Evolutionary conservation across 2,797 vertebrate species (phyloP), one percentile per base, ranked within the genome.

Genomic region (Perodicticus potto): DNA sequence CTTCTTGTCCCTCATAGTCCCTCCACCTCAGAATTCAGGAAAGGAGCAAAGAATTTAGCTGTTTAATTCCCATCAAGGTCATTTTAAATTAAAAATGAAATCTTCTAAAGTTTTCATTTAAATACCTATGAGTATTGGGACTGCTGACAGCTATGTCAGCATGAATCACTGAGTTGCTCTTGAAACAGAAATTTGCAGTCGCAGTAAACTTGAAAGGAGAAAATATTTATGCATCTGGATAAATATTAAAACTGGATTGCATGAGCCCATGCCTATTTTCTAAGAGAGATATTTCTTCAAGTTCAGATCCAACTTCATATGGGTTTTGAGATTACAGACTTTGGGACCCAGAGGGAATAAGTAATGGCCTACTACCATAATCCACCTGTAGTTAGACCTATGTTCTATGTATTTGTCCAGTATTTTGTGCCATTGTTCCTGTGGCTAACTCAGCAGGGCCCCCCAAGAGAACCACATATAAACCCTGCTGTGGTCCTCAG

Each of bases 61-160:
- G 45, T 87, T 96, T 95, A 49, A 95, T 96, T 90, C 80, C 77
- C 65, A 94, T 80, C 67, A 92, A 97, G 94, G 89, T 67, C 55
- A 87, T 89, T 94, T 94, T 94, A 91, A 96, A 96, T 95, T 88
- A 91, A 96, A 98, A 90, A 94, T 95, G 74, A 92, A 82, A 93
- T 94, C 77, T 77, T 97, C 93, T 93, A 70, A 92, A 97, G 88
- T 89, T 78, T 90, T 94, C 73, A 96, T 89, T 96, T 97, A 91
- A 97, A 76, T 95, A 85, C 70, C 95, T 91, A 17, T 93, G 91
- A 89, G 74, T 94, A 78, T 83, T 93, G 95, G 95, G 72, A 89
- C 91, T 86, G 93, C 89, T 96, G 95, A 94, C 95, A 97, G 87
- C 8, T 76, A 49, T 70, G 74, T 96, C 55, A 45, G 80, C 61